A percentile compares a stretch with the other conserved stretches of the same genome.
Evolutionary conservation across 2,797 vertebrate genomes (phyloP).

Genomic region (Spea hammondii): DNA sequence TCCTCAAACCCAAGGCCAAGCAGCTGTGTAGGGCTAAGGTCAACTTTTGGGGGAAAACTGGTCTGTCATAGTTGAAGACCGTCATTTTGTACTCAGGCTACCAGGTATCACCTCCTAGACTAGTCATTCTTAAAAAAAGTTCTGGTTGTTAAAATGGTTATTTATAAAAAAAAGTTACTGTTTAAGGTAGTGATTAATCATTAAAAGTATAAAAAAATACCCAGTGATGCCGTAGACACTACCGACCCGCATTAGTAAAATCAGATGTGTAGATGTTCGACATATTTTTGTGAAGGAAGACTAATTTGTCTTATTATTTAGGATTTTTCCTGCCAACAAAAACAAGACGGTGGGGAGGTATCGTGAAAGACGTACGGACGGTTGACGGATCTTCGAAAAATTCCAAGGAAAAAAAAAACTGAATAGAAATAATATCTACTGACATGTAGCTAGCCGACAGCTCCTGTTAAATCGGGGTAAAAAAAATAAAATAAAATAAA

Average conservation of each 20-base stretch:
- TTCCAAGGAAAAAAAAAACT: neutral
- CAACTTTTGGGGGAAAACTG: too few species aligned
- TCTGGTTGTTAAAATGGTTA: too few species aligned
- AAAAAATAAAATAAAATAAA: neutral
- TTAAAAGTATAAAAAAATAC: neutral
- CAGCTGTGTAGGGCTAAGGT: too few species aligned
- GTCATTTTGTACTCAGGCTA: too few species aligned
- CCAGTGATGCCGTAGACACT: neutral
- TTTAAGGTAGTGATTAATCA: neutral
- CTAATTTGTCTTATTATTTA: conserved; percentile 20
- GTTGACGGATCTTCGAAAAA: conserved; percentile 9
- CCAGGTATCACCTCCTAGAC: too few species aligned
- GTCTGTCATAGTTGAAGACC: too few species aligned
- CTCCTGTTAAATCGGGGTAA: neutral
- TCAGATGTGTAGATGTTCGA: conserved; percentile 29
- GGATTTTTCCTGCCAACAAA: conserved; percentile 10
- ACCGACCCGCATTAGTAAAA: conserved; percentile 13
- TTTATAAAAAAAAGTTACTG: too few species aligned
- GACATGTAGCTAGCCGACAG: neutral
- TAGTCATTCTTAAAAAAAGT: too few species aligned
- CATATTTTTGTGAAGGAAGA: conserved; percentile 36
- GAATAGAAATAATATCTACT: neutral
- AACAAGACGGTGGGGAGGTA: conserved; percentile 8
- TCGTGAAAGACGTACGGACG: neutral
- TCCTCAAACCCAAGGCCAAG: too few species aligned